Conservation (phyloP, 2,888 invertebrate species). For the Drosophila tripunctata region DNA sequence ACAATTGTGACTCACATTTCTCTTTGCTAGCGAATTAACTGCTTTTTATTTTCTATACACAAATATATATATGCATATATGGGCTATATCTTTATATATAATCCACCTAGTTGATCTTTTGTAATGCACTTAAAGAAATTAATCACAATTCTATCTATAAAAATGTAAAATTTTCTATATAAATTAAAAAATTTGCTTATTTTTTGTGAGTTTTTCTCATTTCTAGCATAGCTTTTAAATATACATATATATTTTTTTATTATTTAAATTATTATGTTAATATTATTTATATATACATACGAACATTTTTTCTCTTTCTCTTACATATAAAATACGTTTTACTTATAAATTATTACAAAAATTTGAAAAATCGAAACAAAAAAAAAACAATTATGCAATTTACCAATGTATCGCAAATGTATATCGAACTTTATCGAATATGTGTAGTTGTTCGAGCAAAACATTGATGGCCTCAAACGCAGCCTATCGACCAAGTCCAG, state of each 20-base stretch:
- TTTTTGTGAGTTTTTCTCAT: conserved; percentile 1
- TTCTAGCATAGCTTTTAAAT: neutral
- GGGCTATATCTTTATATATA: neutral
- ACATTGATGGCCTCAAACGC: conserved; percentile 93
- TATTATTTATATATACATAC: conserved; percentile 38
- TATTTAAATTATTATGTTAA: conserved; percentile 15
- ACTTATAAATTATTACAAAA: conserved; percentile 12
- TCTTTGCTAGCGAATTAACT: conserved; percentile 41
- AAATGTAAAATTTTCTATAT: no score
- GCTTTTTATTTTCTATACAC: conserved; percentile 26
- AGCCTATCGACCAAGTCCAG: conserved; percentile 90
- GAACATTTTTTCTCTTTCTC: conserved; percentile 67
- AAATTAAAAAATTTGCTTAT: neutral
- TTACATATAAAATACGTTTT: conserved; percentile 54
- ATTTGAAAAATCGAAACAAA: no score
- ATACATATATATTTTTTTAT: conserved; percentile 5
- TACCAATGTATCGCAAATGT: conserved; percentile 42
- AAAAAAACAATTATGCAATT: conserved; percentile 18
- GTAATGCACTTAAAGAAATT: conserved; percentile 5
- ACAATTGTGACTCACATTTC: conserved; percentile 40
- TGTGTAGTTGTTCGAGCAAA: conserved; percentile 92
- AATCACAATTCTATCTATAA: neutral
- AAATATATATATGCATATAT: neutral
- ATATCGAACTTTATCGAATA: conserved; percentile 9
- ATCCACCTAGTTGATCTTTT: neutral